Percentiles rank a stretch among this genome's conserved stretches.
Evolutionary conservation across 2,797 vertebrate genomes (phyloP).

Genomic region (Smutsia temminckii): DNA sequence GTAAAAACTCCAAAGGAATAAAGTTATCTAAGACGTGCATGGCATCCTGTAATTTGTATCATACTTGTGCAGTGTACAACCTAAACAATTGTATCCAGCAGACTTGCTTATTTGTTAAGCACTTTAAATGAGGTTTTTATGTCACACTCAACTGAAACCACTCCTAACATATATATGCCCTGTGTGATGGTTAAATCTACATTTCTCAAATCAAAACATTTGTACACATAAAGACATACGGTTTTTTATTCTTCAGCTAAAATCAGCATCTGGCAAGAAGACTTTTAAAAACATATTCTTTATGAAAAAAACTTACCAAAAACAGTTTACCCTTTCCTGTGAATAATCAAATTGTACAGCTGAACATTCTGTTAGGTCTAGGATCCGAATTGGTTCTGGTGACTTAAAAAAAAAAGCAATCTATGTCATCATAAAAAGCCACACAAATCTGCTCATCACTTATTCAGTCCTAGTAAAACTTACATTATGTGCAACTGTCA

Average conservation of each 20-base stretch:
- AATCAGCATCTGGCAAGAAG: not conserved
- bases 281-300: not conserved
- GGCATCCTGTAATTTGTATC: not conserved
- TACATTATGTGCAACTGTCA: not conserved
- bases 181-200: not conserved
- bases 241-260: not conserved
- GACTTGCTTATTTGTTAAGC: not conserved
- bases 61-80: too few species aligned
- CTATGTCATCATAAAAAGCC: not conserved
- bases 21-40: not conserved
- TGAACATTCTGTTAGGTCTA: constrained; percentile 93
- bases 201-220: not conserved
- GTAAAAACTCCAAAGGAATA: not conserved
- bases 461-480: not conserved
- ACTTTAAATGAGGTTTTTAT: not conserved
- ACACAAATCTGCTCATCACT: not conserved
- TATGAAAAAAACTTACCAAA: constrained; percentile 90
- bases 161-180: not conserved
- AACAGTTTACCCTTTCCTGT: constrained; percentile 96
- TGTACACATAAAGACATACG: not conserved
- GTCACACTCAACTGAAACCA: not conserved
- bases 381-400: constrained; percentile 92
- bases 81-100: not conserved
- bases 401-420: constrained; percentile 84
- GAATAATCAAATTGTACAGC: constrained; percentile 98